Evolutionary conservation across 2,888 invertebrate species (phyloP).

Genomic region (Azorinus chamasolen): DNA sequence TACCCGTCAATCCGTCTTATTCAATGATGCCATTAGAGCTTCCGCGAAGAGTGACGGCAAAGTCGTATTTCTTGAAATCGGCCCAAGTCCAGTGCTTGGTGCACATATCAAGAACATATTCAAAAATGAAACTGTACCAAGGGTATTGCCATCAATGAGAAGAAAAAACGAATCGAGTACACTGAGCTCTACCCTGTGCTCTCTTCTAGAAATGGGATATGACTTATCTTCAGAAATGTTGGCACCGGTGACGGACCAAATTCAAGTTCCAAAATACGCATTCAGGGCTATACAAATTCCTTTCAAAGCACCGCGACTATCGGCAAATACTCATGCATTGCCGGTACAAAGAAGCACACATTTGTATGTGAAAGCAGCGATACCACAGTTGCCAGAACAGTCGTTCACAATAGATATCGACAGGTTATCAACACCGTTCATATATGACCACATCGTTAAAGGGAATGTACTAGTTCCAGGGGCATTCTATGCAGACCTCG

Average conservation of each 20-base stretch:
- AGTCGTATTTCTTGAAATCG: constrained; percentile 47
- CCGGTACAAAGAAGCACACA: background rate
- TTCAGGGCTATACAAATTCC: background rate
- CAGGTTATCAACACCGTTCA: constrained; percentile 12
- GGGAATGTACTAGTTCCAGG: constrained; percentile 15
- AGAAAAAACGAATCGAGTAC: background rate
- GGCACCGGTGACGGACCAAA: background rate
- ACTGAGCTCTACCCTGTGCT: background rate
- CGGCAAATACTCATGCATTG: too few relatives aligned
- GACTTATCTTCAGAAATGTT: constrained; percentile 1
- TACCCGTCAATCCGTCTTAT: constrained; percentile 67
- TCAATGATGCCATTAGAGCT: constrained; percentile 58
- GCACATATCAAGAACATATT: constrained; percentile 34
- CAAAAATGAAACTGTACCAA: too few relatives aligned
- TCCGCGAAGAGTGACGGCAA: background rate
- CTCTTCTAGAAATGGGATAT: constrained; percentile 18
- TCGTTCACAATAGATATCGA: background rate
- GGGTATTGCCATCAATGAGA: background rate
- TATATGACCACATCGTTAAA: constrained; percentile 23
- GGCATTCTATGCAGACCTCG: constrained; percentile 15
- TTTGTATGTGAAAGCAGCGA: constrained; percentile 8
- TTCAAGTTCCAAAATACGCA: constrained; percentile 7
- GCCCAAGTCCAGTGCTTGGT: constrained; percentile 35
- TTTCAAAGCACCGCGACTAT: too few relatives aligned
- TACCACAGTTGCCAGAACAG: background rate